Base-by-base conservation (phyloP, 2,113 vertebrate genomes). In the Australoheros scitulus region DNA sequence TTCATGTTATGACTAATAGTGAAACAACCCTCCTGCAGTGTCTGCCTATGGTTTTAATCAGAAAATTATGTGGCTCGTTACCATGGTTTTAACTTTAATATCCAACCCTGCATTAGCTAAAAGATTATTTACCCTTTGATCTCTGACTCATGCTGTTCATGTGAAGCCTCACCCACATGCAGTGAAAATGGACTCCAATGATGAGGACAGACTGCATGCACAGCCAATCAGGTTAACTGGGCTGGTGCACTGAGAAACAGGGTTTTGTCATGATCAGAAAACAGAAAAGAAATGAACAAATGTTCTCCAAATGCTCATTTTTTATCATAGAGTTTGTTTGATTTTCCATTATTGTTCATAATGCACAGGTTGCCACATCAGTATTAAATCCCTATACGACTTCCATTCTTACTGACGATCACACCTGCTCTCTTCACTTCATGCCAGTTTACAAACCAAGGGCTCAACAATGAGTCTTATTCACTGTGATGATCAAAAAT, bases 101-200 rank as follows among this genome's bases (percentile, higher is more conserved):
- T 88, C 72, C 83, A 81, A 29, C n/a, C 56, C 61, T 75, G 74
- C 80, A 84, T 82, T 60, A 85, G 74, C 57, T 60, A 86, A 87
- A 70, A 85, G 14, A 83, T 84, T 56, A 74, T 82, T 87, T 77
- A 88, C 72, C 79, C 81, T 89, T 47, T 84, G 82, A 89, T 90
- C 84, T 84, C 47, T 88, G 91, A 88, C 63, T 87, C 82, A 82
- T 3, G 64, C 76, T 89, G 80, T 78, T 80, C 82, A 87, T 79
- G 38, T 36, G 36, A 85, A 88, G 64, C 2, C 55, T 85, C 88
- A 86, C 78, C 75, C 83, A 90, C 91, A 80, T 81, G 38, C 80
- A 65, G 86, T 52, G 59, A 34, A 87, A 86, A 80, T 65, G 26
- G 61, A 77, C 41, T 77, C 47, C 24, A 61, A n/a, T 75, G 70